Conservation (phyloP, 2,797 vertebrate genomes). For the Dermochelys coriacea region DNA sequence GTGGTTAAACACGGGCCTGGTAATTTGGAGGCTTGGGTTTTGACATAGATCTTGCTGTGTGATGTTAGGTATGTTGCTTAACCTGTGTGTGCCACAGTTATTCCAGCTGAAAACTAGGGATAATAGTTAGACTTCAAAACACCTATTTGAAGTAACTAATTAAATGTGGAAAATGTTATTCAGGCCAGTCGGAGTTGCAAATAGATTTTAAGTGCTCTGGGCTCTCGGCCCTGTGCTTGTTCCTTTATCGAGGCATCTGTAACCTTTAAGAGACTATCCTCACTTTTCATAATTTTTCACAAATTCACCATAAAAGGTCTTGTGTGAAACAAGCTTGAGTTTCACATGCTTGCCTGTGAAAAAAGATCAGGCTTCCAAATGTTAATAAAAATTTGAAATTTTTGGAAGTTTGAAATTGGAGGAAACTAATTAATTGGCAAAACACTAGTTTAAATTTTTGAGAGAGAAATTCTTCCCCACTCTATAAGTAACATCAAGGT, state of each 20-base stretch:
- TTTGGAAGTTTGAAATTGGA: not conserved
- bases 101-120: not conserved
- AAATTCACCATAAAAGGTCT: not conserved
- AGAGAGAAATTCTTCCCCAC: accelerated
- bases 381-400: not conserved
- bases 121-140: no score
- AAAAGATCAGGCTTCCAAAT: not conserved
- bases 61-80: not conserved
- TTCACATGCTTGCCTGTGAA: not conserved
- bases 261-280: not conserved
- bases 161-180: not conserved
- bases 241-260: accelerated
- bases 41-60: accelerated
- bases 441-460: not conserved
- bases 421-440: not conserved
- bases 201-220: not conserved
- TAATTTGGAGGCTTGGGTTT: not conserved
- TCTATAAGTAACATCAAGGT: not conserved
- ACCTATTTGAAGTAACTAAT: no score
- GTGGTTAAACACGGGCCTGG: not conserved
- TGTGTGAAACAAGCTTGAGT: not conserved
- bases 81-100: not conserved
- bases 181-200: not conserved
- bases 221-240: not conserved
- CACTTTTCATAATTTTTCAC: not conserved